Evolutionary conservation across 2,888 invertebrate species (phyloP), one percentile per base, ranked within the genome.

Genomic region (Syrphus vitripennis): DNA sequence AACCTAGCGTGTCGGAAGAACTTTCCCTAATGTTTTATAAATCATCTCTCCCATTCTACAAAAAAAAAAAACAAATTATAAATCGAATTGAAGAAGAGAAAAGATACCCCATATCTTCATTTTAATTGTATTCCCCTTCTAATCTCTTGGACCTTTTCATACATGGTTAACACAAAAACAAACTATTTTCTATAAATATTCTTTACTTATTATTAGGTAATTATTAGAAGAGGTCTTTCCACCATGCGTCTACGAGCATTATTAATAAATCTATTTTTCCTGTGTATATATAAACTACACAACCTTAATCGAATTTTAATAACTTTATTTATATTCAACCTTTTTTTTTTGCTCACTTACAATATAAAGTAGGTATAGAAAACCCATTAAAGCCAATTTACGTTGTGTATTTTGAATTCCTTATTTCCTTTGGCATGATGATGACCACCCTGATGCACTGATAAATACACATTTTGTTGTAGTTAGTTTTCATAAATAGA

Each of bases 251-350:
- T n/a, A n/a, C 12, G 21, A 26, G 21, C 70, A 67, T 65, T 55
- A 31, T 77, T 81, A 70, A 86, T 78, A 82, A 81, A 82, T 78
- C 76, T 74, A 63, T 80, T 72, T n/a, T 61, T 16, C 61, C 37
- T 31, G n/a, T 14, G 24, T 9, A 14, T 16, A 34, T 14, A 67
- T n/a, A n/a, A n/a, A n/a, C n/a, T n/a, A n/a, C n/a, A n/a, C n/a
- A n/a, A 21, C 65, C 77, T 69, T 86, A 86, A 86, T 86, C 86
- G 86, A 82, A 77, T 86, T 86, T 86, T 86, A 86, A 86, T 86
- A 86, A 86, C 86, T 82, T 82, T 55, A 84, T 84, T 34, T 10
- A 80, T 16, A 21, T 50, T 24, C 59, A 45, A 31, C 59, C 31
- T 24, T 19, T 26, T 16, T 26, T 19, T n/a, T n/a, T n/a, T n/a